These are phyloP conservation scores for Leucania comma DNA, from an alignment of 2,888 invertebrate genomes.

Conservation along the genomic window DNA sequence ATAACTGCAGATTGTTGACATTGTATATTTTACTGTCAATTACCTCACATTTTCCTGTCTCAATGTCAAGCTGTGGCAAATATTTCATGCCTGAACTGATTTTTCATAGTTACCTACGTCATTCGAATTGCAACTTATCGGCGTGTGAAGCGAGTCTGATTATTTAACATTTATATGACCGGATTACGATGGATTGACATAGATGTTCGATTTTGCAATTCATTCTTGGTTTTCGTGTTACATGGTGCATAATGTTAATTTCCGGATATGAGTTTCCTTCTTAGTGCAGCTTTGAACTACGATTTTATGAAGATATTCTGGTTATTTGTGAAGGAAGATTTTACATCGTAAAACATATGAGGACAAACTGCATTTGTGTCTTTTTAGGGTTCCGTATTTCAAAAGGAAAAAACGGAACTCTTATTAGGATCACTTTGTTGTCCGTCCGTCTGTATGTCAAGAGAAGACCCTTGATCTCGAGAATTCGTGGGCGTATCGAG, in stretches of 20 bases:
- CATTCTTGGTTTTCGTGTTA: slow-evolving; percentile 19
- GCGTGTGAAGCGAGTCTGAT: slow-evolving; percentile 16
- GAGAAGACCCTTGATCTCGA: too few species aligned
- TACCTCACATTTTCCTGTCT: slow-evolving; percentile 76
- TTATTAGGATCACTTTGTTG: too few species aligned
- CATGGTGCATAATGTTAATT: slow-evolving; percentile 3
- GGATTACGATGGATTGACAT: slow-evolving; percentile 9
- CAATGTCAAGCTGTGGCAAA: slow-evolving; percentile 73
- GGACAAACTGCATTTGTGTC: neutral
- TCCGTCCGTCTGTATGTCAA: too few species aligned
- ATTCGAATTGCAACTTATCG: slow-evolving; percentile 22
- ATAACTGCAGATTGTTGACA: slow-evolving; percentile 66
- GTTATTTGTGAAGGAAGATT: slow-evolving; percentile 10
- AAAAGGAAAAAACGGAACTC: too few species aligned
- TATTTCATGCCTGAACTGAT: slow-evolving; percentile 40
- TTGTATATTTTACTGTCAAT: slow-evolving; percentile 68
- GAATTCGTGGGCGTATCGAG: too few species aligned
- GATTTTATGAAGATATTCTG: slow-evolving; percentile 11
- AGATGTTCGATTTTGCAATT: slow-evolving; percentile 7
- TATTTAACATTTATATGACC: neutral
- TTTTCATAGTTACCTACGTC: slow-evolving; percentile 37
- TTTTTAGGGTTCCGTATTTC: too few species aligned
- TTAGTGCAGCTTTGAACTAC: neutral
- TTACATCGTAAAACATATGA: neutral
- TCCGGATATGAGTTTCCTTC: slow-evolving; percentile 25